Base-by-base conservation (phyloP, 1,140 invertebrate species). In the Dinothrombium tinctorium region DNA sequence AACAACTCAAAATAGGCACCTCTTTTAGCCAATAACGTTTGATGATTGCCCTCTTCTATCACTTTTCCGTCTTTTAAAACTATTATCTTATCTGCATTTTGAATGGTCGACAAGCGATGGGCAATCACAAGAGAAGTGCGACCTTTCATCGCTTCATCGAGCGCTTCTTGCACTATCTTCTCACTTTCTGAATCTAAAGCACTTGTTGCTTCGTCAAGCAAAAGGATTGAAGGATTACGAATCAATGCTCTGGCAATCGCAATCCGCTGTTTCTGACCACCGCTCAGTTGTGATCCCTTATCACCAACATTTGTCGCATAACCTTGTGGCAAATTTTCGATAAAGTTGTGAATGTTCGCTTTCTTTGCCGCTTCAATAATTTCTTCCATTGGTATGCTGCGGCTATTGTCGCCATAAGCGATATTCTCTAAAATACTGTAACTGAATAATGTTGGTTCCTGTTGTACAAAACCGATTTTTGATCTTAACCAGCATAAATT, bases 391-490 rank as follows among this genome's bases (percentile, higher is more conserved):
- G 69, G 15, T 60, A 62, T 9, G 17, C 4, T 32, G n/a, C n/a
- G 50, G 69, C 69, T 63, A 51, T 61, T 53, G 37, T 55, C 54
- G 1, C 84, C 84, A 55, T 87, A 92, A 41, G 81, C 66, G 42
- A 94, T 94, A 60, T 94, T 94, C 62, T 94, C 87, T 58, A 70
- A 66, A 9, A 94, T 73, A 11, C 86, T 87, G 51, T 98, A 82
- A 58, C 98, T 84, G 57, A 99, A 99, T 6, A 99, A 59, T 15
- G 98, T 87, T 29, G 81, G 83, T 59, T 99, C 90, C 74, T 86
- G 92, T 12, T 92, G 92, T 0, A 99, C 90, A 43, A 99, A 76
- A 3, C 87, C 75, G 50, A 99, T 89, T 0, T 70, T 62, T 55
- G 67, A 70, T 42, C 94, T 64, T n/a, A 98, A 61, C 55, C 76